Evolutionary conservation across 53 echinoderm and acorn worm species (phyloP), one percentile per base, ranked within the genome.

Genomic region (Apostichopus leukothele): DNA sequence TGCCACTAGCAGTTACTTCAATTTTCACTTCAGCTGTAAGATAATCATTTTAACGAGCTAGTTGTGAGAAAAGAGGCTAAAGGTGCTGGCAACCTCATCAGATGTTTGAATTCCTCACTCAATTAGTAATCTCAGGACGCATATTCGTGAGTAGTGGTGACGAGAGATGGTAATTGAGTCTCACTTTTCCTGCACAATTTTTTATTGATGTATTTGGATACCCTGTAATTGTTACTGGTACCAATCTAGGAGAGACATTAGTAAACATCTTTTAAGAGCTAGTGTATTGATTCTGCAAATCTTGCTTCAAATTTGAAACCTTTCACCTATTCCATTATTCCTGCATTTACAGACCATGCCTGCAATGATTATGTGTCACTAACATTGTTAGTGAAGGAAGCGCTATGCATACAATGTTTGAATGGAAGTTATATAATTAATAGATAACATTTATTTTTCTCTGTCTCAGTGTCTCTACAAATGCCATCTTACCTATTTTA

Each of bases 71-170:
- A 54, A 79, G 53, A 10, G 54, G 79, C 52, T 52, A 79, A 25
- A 79, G 79, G 52, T 79, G 79, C 52, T 52, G 79, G 79, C 54
- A 79, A 54, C 79, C 79, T 79, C 79, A 79, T 54, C 52, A 79
- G 79, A 52, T 53, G 51, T 79, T 79, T 26, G n/a, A 79, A 79
- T 79, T 79, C 52, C 79, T 51, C 27, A 19, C 79, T 51, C 54
- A 54, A 54, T 71, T 71, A 71, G 71, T 16, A 18, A 71, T 4
- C 71, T 6, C 18, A 6, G 71, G 18, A 6, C 39, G 71, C 18
- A n/a, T 71, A 71, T 71, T 71, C 18, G 6, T 71, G 6, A 71
- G 71, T 71, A 71, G 18, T 71, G 71, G 71, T 71, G 71, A 71
- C 6, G 71, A 71, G 71, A 71, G 71, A 71, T 19, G 18, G 71